Evolutionary conservation across 2,888 invertebrate species (phyloP), one percentile per base, ranked within the genome.

Genomic region (Thereva nobilitata): DNA sequence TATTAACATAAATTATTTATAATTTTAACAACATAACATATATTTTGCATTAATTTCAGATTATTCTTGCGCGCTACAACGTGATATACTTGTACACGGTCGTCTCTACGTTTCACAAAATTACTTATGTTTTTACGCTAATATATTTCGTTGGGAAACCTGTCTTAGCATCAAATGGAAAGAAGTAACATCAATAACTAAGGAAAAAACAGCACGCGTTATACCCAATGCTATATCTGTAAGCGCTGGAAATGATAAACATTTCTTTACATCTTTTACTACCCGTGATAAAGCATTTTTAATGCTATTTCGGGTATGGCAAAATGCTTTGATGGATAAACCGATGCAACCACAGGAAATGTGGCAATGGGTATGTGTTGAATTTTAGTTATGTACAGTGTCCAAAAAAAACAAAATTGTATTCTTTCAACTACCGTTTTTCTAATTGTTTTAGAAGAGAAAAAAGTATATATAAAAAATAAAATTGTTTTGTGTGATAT

Each of bases 111-210:
- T 97, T 55, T 94, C 97, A 0, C 95, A 95, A 83, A 93, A 93
- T 82, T 95, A 92, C 85, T 86, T 97, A 69, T 97, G 97, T 81
- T 98, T 98, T 84, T 93, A 97, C 84, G 96, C 97, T 34, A 97
- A 95, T 82, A 97, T 98, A 77, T 95, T 98, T 81, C 89, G 94
- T 75, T 97, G 96, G 96, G 96, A 97, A 83, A 97, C 95, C 5
- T 87, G 86, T 77, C 85, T 96, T 70, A 88, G 87, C 61, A 85
- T 97, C 63, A 88, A 89, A 73, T 94, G 94, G 89, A 92, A 91
- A 78, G 95, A 97, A 75, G 92, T 98, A 68, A 90, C 92, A 5
- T 88, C 92, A 57, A 93, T 98, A 78, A 95, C 95, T 49, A 97
- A 97, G 83, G 95, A 95, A 81, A 94, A 93, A 84, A 95, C 95